phyloP scores from a whole-genome alignment of 2,888 invertebrate genomes.

The Melangyna quadrimaculata region DNA sequence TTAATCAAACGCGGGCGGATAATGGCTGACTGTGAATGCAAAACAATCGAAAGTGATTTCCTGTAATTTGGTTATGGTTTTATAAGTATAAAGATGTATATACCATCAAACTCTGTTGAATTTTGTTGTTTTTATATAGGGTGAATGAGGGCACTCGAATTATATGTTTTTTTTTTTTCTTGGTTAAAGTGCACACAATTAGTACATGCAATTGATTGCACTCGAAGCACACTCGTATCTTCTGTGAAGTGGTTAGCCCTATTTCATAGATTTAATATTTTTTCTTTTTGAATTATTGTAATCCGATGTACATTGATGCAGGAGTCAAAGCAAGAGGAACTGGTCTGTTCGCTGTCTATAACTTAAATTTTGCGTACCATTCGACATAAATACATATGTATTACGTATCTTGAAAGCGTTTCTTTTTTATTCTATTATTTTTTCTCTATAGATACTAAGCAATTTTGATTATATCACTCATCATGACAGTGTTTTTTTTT shows the following conservation, averaged over 20 bases:
- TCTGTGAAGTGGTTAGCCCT: slow-evolving; percentile 5
- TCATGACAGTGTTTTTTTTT: slow-evolving; percentile 3
- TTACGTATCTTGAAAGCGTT: background rate
- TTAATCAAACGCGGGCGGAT: background rate
- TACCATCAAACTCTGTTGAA: background rate
- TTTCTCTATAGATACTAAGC: background rate
- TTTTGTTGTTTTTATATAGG: slow-evolving; percentile 13
- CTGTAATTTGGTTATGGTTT: slow-evolving; percentile 67
- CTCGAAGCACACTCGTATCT: background rate
- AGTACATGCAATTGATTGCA: background rate
- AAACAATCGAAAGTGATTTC: slow-evolving; percentile 71
- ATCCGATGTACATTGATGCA: background rate
- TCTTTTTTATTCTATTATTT: background rate
- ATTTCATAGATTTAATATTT: slow-evolving; percentile 4
- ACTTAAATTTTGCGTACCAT: background rate
- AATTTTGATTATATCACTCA: background rate
- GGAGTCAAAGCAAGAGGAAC: background rate
- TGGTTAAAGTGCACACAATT: slow-evolving; percentile 15
- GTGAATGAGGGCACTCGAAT: slow-evolving; percentile 51
- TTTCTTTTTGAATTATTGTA: background rate
- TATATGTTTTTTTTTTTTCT: slow-evolving; percentile 45
- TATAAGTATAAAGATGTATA: slow-evolving; percentile 25
- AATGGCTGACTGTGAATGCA: slow-evolving; percentile 56
- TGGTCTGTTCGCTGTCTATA: background rate
- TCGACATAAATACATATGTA: background rate